A percentile compares a stretch with the other conserved stretches of the same genome.
phyloP scores from a whole-genome alignment of 2,113 vertebrate species.

The Erythrolamprus reginae region DNA sequence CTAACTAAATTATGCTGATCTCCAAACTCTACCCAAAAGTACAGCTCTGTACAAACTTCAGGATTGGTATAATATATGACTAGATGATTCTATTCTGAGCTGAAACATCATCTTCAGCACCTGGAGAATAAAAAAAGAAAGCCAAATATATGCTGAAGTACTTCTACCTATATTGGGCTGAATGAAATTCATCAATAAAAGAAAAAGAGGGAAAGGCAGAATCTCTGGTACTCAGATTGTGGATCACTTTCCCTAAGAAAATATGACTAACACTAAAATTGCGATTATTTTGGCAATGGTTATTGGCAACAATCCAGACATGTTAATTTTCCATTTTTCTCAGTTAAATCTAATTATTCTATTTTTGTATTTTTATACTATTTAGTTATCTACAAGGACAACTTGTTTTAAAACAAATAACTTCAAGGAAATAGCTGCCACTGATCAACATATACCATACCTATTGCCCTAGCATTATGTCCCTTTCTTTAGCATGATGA shows the following conservation, averaged over 20 bases:
- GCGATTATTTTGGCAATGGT: neutral
- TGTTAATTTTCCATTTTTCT: neutral
- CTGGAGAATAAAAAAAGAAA: neutral
- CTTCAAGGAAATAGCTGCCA: neutral
- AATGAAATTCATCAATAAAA: neutral
- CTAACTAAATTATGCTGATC: neutral
- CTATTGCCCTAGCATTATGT: neutral
- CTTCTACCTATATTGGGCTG: neutral
- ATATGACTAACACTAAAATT: neutral
- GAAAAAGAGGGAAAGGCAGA: neutral
- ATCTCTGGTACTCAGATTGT: neutral
- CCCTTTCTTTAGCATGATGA: neutral
- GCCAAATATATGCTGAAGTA: neutral
- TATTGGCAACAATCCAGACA: no score
- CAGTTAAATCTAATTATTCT: neutral
- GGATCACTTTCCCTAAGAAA: neutral
- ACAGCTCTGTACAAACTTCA: neutral
- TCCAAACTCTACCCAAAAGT: neutral
- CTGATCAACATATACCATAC: neutral
- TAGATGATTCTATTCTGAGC: neutral
- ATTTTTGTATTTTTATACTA: neutral
- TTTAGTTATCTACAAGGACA: neutral
- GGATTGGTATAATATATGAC: neutral
- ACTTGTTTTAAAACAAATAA: neutral
- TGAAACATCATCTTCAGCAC: neutral